Base-by-base conservation (phyloP, 2,888 invertebrate genomes). In the Drosophila mayaguana region DNA sequence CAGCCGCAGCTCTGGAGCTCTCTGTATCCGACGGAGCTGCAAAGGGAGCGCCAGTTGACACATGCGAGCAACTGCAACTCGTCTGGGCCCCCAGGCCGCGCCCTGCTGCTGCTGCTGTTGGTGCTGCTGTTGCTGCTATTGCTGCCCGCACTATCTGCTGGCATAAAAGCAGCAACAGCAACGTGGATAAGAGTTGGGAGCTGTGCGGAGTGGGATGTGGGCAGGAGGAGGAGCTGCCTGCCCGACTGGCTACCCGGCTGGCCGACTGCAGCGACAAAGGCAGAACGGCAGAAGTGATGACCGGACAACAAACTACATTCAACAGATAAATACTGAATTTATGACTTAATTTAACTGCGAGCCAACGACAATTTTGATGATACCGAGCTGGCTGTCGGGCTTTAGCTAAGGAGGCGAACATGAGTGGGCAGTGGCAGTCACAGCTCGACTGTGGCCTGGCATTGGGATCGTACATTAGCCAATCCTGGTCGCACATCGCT, bases 331-430 rank as follows among this genome's bases (percentile, higher is more conserved):
- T 92, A 91, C 91, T 89, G 90, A 92, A 92, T 92, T 92, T 92
- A 92, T 92, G 91, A 91, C 92, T 92, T 92, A 91, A 92, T 92
- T 92, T 92, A 91, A 91, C 91, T 92, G 84, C 88, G 89, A 91
- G 86, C 86, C 90, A 87, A 87, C 90, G 86, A 89, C 86, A 87
- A 87, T 88, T 86, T 86, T 89, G 85, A 85, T 81, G 85, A 87
- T 87, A 87, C 78, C 62, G 59, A 71, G 61, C 73, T 32, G 64
- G 64, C 45, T 45, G 54, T 43, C 63, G 60, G 34, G 53, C 67
- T 34, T 40, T 18, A 43, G 57, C 51, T 22, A 51, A 46, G 42
- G 63, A 71, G 71, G 76, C 76, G 57, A 69, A 70, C 87, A 75
- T 84, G 84, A 84, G 84, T 84, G 84, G 84, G 84, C 84, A 89